These are phyloP conservation scores for Atlantisia rogersi DNA, from an alignment of 2,113 vertebrate genomes.

Conservation along the genomic window DNA sequence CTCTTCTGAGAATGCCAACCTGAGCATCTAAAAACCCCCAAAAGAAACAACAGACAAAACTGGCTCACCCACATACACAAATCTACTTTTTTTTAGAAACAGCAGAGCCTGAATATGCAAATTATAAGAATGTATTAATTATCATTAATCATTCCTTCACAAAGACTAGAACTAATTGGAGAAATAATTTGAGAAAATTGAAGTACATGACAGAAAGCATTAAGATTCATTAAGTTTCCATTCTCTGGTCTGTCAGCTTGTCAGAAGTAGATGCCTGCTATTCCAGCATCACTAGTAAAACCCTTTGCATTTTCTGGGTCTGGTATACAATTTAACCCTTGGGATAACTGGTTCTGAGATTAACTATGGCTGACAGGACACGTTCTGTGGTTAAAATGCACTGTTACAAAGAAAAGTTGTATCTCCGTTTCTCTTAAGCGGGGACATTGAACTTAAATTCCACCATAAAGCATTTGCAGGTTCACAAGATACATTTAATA, in stretches of 20 bases:
- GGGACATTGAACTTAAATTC: conserved; percentile 22
- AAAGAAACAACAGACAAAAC: neutral
- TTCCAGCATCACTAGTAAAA: conserved; percentile 38
- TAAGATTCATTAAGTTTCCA: conserved; percentile 78
- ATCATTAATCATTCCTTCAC: conserved; percentile 78
- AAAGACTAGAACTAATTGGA: conserved; percentile 76
- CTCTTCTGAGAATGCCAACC: neutral
- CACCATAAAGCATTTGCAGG: neutral
- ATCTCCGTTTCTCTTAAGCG: neutral
- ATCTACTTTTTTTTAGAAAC: conserved; percentile 35
- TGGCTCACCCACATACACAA: neutral
- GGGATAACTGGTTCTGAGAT: conserved; percentile 45
- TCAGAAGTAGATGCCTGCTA: conserved; percentile 68
- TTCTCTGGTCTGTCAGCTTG: conserved; percentile 74
- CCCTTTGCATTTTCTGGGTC: neutral
- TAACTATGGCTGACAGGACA: neutral
- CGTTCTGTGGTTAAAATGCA: neutral
- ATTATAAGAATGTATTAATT: conserved; percentile 72
- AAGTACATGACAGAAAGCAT: conserved; percentile 71
- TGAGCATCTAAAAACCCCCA: neutral
- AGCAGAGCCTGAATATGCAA: conserved; percentile 67
- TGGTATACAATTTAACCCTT: conserved; percentile 36
- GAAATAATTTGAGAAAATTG: conserved; percentile 76
- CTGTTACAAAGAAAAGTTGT: neutral
- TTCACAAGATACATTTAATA: neutral